phyloP scores from a whole-genome alignment of 1,140 invertebrate genomes.

The Drosophila hydei region DNA sequence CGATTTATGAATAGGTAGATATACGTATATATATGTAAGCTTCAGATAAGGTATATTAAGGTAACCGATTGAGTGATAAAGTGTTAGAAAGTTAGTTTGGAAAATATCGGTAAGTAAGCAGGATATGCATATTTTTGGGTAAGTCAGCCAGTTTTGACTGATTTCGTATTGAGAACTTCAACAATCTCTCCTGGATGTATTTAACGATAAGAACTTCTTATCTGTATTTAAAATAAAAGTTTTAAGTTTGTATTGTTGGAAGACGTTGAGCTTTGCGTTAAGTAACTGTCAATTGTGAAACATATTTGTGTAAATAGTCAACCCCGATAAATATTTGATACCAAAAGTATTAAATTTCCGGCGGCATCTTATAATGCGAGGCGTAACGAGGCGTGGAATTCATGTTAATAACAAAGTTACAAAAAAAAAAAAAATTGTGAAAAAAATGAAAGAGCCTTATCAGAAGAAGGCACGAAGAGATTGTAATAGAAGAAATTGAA shows the following conservation, averaged over 20 bases:
- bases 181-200: too few relatives aligned
- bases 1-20: too few relatives aligned
- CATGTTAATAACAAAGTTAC: constrained; percentile 43
- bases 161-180: background rate
- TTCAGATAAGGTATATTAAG: background rate
- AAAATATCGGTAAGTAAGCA: too few relatives aligned
- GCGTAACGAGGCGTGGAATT: constrained; percentile 55
- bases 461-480: constrained; percentile 57
- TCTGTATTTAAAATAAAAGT: too few relatives aligned
- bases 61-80: too few relatives aligned
- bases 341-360: constrained; percentile 26
- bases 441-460: constrained; percentile 27
- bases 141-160: too few relatives aligned
- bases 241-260: background rate
- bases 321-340: background rate
- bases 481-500: constrained; percentile 80
- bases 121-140: too few relatives aligned
- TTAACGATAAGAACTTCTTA: too few relatives aligned
- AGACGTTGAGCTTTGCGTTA: background rate
- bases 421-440: constrained; percentile 12
- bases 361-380: constrained; percentile 12
- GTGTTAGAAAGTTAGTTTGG: too few relatives aligned
- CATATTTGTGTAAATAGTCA: too few relatives aligned
- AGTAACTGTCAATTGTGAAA: too few relatives aligned
- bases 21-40: background rate